Conservation (phyloP, 53 echinoderm and acorn worm genomes). For the Pentamera pediparva region DNA sequence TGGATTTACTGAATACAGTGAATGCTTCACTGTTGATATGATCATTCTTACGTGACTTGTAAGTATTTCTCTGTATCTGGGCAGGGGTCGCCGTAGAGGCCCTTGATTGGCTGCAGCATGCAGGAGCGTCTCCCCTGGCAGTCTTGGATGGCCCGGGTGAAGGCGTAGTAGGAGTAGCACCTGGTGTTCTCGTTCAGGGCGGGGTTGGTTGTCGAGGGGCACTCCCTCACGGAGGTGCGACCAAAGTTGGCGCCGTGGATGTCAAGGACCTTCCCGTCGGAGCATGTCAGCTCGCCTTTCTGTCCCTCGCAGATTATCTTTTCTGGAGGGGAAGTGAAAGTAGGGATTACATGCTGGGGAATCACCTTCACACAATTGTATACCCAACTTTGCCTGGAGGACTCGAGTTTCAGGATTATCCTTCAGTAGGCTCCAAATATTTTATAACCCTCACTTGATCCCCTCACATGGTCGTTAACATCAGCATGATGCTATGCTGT, state of each 20-base stretch:
- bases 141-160: conserved; percentile 15
- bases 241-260: conserved; percentile 42
- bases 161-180: conserved; percentile 28
- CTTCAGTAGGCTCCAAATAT: too few species aligned
- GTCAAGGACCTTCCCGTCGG: conserved; percentile 24
- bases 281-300: conserved; percentile 1
- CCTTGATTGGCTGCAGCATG: not conserved
- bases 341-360: too few species aligned
- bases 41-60: conserved; percentile 38
- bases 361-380: too few species aligned
- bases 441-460: too few species aligned
- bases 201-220: not conserved
- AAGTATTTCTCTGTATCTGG: conserved; percentile 30
- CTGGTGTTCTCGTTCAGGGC: not conserved
- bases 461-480: too few species aligned
- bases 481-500: too few species aligned
- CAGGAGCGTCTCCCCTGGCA: conserved; percentile 37
- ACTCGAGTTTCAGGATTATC: too few species aligned
- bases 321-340: not conserved
- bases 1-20: not conserved
- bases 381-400: too few species aligned
- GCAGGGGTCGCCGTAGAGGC: conserved; percentile 39
- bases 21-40: too few species aligned
- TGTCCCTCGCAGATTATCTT: conserved; percentile 23
- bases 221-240: not conserved